A percentile compares a stretch with the other conserved stretches of the same genome.
These are phyloP conservation scores for Habropoda laboriosa DNA, from an alignment of 1,140 invertebrate species.

Conservation along the genomic window DNA sequence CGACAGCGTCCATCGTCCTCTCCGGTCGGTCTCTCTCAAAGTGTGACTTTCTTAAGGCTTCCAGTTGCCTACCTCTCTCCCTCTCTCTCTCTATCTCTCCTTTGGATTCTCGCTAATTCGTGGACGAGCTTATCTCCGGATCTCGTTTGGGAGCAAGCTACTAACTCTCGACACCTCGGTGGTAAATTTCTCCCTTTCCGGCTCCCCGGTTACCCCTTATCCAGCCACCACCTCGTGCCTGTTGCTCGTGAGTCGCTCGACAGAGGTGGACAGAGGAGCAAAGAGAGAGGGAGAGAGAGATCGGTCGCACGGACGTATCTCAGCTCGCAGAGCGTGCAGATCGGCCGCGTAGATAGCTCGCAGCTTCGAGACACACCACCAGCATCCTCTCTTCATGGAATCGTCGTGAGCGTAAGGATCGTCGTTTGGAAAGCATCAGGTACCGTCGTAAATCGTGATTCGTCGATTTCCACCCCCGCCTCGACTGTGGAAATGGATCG, in stretches of 20 bases:
- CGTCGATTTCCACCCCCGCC: slow-evolving; percentile 38
- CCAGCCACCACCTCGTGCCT: not conserved
- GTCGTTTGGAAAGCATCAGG: slow-evolving; percentile 52
- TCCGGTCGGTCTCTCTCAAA: not conserved
- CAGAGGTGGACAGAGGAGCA: too few species aligned
- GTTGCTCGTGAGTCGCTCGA: too few species aligned
- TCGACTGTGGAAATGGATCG: slow-evolving; percentile 44
- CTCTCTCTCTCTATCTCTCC: not conserved
- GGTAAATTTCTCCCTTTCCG: slow-evolving; percentile 61
- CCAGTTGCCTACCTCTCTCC: not conserved
- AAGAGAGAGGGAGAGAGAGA: slow-evolving; percentile 5
- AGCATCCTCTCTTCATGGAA: slow-evolving; percentile 39
- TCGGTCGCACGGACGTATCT: slow-evolving; percentile 53
- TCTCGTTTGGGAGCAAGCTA: slow-evolving; percentile 67
- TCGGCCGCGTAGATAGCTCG: slow-evolving; percentile 60
- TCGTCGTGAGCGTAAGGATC: not conserved
- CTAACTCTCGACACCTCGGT: slow-evolving; percentile 70
- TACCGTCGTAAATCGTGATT: slow-evolving; percentile 64
- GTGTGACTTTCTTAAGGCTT: slow-evolving; percentile 50
- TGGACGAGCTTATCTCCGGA: slow-evolving; percentile 59
- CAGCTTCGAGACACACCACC: slow-evolving; percentile 20
- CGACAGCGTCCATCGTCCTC: slow-evolving; percentile 18
- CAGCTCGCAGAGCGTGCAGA: slow-evolving; percentile 61
- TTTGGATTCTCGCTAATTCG: slow-evolving; percentile 58
- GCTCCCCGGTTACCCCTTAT: slow-evolving; percentile 15